Conservation (phyloP, 2,888 invertebrate genomes). For the Tineola bisselliella region DNA sequence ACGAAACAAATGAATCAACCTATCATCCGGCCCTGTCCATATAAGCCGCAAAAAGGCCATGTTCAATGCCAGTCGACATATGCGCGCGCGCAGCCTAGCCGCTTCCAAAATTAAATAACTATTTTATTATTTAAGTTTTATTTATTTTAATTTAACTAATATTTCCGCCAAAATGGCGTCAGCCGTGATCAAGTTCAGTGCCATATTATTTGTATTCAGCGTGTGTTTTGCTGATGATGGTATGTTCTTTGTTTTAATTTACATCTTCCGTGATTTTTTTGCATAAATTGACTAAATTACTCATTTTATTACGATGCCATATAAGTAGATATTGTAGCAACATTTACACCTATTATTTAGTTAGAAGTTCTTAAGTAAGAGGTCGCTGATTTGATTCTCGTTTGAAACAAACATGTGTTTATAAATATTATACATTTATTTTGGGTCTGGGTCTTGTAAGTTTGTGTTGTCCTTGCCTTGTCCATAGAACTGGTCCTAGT, state of each 20-base stretch:
- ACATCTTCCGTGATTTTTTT: slow-evolving; percentile 6
- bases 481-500: no score
- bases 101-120: slow-evolving; percentile 19
- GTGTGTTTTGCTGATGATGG: slow-evolving; percentile 47
- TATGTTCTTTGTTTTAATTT: slow-evolving; percentile 30
- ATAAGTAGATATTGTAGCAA: no score
- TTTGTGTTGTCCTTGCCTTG: no score
- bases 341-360: no score
- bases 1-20: not conserved
- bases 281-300: not conserved
- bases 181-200: slow-evolving; percentile 57
- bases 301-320: no score
- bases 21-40: slow-evolving; percentile 23
- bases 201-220: slow-evolving; percentile 47
- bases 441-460: no score
- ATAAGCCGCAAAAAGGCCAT: slow-evolving; percentile 50
- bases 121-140: slow-evolving; percentile 27
- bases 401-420: no score
- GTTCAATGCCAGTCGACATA: slow-evolving; percentile 48
- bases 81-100: slow-evolving; percentile 31
- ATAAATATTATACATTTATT: no score
- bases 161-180: slow-evolving; percentile 44
- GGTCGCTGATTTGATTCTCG: no score
- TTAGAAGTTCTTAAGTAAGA: no score
- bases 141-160: slow-evolving; percentile 26